Conservation (phyloP, 1,140 invertebrate species). For the Magallana gigas region DNA sequence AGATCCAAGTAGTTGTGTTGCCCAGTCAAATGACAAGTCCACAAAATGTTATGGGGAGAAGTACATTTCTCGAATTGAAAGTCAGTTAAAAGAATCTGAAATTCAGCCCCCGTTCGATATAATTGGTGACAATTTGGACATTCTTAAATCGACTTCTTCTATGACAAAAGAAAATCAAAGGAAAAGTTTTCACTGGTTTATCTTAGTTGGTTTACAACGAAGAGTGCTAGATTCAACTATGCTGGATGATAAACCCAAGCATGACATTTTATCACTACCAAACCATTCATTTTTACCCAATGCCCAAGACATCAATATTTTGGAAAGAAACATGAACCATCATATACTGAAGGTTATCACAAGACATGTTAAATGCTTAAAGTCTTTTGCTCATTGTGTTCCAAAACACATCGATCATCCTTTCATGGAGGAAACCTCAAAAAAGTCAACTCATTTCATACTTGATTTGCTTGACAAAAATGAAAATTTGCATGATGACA, state of each 20-base stretch:
- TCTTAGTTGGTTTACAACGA: too few relatives aligned
- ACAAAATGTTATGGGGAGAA: too few relatives aligned
- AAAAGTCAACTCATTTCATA: constrained; percentile 50
- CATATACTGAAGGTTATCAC: constrained; percentile 42
- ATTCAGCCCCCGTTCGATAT: too few relatives aligned
- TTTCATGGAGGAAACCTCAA: constrained; percentile 46
- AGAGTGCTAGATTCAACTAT: too few relatives aligned
- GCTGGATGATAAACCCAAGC: too few relatives aligned
- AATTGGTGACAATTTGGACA: too few relatives aligned
- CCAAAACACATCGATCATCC: constrained; percentile 48
- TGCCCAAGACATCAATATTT: background rate
- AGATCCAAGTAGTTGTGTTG: background rate
- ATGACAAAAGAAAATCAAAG: too few relatives aligned
- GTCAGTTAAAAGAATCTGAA: too few relatives aligned
- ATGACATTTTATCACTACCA: background rate
- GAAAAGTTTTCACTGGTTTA: too few relatives aligned
- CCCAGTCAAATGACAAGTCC: too few relatives aligned
- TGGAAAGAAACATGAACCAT: background rate
- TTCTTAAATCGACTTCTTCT: too few relatives aligned
- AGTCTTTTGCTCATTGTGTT: constrained; percentile 26
- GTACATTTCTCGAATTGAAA: too few relatives aligned
- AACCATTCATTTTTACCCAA: background rate
- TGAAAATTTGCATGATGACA: constrained; percentile 49
- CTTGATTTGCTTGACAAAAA: constrained; percentile 52
- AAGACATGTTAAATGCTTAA: constrained; percentile 41